These are phyloP conservation scores for Xiphias gladius DNA, from an alignment of 2,113 vertebrate species.

Conservation along the genomic window DNA sequence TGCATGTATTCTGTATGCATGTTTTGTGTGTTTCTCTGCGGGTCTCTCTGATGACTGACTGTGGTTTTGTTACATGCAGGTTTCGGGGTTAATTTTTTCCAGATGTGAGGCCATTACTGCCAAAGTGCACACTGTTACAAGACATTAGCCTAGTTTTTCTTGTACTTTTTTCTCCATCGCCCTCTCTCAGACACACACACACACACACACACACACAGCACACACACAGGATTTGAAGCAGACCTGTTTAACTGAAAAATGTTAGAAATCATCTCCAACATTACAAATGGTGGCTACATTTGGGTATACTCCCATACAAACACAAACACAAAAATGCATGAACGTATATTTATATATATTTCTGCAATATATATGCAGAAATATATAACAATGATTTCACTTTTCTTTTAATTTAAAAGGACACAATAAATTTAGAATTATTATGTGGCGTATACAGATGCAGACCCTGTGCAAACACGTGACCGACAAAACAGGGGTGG, in stretches of 20 bases:
- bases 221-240: not conserved
- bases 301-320: not conserved
- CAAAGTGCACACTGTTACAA: conserved; percentile 58
- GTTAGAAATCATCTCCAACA: not conserved
- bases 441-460: not conserved
- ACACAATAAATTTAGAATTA: not conserved
- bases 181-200: not conserved
- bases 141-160: conserved; percentile 70
- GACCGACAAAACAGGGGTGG: not conserved
- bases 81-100: conserved; percentile 75
- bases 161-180: not conserved
- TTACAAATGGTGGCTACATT: not conserved
- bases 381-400: not conserved
- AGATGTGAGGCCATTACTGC: conserved; percentile 66
- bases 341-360: too few species aligned
- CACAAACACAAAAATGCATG: not conserved
- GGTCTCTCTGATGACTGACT: conserved; percentile 45
- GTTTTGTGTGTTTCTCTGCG: conserved; percentile 17
- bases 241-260: not conserved
- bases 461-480: not conserved
- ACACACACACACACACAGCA: not conserved
- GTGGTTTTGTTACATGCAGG: conserved; percentile 68
- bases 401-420: not conserved
- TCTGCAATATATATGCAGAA: too few species aligned
- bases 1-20: not conserved